Evolutionary conservation across 2,888 invertebrate species (phyloP), one percentile per base, ranked within the genome.

Genomic region (Lamellibrachia satsuma): DNA sequence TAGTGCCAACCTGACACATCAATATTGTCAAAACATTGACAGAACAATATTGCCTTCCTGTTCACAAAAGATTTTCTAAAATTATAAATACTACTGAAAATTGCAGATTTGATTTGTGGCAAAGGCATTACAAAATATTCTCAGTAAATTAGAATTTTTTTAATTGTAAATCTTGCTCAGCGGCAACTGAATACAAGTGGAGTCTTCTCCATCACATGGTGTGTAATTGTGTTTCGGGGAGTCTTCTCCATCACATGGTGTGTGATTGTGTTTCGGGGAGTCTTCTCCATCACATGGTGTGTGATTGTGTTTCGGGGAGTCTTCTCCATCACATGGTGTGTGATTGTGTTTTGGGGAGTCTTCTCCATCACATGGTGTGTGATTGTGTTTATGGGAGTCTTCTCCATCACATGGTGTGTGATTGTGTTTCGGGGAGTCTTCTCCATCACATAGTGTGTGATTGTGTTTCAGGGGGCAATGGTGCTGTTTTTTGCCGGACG

Each of bases 401-500:
- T 39, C 39, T 39, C 15, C 75, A 22, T 75, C 75, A 75, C 75
- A 22, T 75, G 75, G 39, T 39, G 39, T 39, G 39, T 39, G 39
- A 39, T 39, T 39, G 39, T 39, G 39, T 39, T 39, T 39, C 0
- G 22, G 2, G 15, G 75, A 75, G 75, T 75, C 75, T 22, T 75
- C 22, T 75, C 15, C 75, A 22, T 75, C 75, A 75, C 75, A 22
- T 75, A n/a, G n/a, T 75, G 75, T 75, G 15, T 75, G 22, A 75
- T n/a, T 75, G 39, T 39, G 22, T 75, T 75, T 22, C 96, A 98
- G 97, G 98, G 99, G 91, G 98, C 98, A 1, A 98, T 99, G 97
- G 98, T 99, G 96, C 97, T 99, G 60, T 98, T 99, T 96, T 98
- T 99, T 96, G 98, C 98, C 96, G 99, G 98, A 0, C 97, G 99